A percentile compares a stretch with the other conserved stretches of the same genome.
phyloP scores from a whole-genome alignment of 2,888 invertebrate genomes.

The Philereme vetulata region DNA sequence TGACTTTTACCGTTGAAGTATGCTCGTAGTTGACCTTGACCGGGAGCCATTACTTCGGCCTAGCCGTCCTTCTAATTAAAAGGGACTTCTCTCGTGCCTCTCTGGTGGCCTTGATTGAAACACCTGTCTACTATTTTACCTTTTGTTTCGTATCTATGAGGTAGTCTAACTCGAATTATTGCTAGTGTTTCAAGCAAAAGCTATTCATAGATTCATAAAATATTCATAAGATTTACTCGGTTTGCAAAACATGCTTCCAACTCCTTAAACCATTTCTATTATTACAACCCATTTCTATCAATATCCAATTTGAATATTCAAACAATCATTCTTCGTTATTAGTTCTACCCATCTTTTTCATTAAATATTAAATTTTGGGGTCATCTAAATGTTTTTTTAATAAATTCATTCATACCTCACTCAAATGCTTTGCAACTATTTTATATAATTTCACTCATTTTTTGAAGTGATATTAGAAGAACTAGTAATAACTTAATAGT shows the following conservation, averaged over 20 bases:
- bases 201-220: conserved; percentile 17
- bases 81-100: conserved; percentile 15
- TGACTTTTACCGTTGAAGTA: conserved; percentile 26
- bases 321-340: background rate
- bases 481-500: too few relatives aligned
- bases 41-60: conserved; percentile 14
- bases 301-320: conserved; percentile 9
- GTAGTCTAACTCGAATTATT: conserved; percentile 17
- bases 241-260: conserved; percentile 11
- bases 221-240: conserved; percentile 17
- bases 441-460: too few relatives aligned
- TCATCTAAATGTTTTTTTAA: too few relatives aligned
- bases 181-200: conserved; percentile 7
- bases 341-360: background rate
- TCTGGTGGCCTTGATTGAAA: conserved; percentile 21
- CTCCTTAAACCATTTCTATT: conserved; percentile 12
- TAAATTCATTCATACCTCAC: too few relatives aligned
- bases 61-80: conserved; percentile 26
- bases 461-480: too few relatives aligned
- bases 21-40: conserved; percentile 23
- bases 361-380: too few relatives aligned
- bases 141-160: conserved; percentile 18
- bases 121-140: conserved; percentile 9
- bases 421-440: too few relatives aligned
- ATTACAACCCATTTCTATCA: conserved; percentile 6